Percentiles rank a stretch among this genome's conserved stretches.
These are phyloP conservation scores for Zosterops lateralis DNA, from an alignment of 2,113 vertebrate genomes.

Conservation along the genomic window DNA sequence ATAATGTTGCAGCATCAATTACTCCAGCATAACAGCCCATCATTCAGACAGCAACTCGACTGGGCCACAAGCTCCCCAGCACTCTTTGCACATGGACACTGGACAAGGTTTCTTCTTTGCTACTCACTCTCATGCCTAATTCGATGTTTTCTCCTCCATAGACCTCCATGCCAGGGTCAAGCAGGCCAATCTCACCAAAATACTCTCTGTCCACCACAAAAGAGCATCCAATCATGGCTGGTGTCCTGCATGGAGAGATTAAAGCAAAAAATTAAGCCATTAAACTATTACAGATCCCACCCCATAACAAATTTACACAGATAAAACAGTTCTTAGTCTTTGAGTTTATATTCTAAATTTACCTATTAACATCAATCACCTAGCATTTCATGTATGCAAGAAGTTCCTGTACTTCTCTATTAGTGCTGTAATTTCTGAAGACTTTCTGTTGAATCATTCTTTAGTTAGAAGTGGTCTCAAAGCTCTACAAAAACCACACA, in stretches of 20 bases:
- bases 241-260: constrained; percentile 79
- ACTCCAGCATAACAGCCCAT: neutral
- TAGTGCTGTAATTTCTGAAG: neutral
- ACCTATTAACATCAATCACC: neutral
- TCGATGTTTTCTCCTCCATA: constrained; percentile 98
- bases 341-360: neutral
- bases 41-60: neutral
- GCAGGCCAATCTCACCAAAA: constrained; percentile 93
- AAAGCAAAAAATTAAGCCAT: neutral
- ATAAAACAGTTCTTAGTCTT: neutral
- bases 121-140: constrained; percentile 94
- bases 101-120: neutral
- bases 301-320: neutral
- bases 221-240: constrained; percentile 97
- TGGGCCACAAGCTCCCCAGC: neutral
- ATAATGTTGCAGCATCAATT: neutral
- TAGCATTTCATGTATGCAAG: neutral
- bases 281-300: neutral
- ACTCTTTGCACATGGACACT: neutral
- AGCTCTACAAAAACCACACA: neutral
- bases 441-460: neutral
- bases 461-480: neutral
- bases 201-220: constrained; percentile 96
- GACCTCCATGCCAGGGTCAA: constrained; percentile 98
- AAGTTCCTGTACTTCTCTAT: neutral